phyloP scores from a whole-genome alignment of 30 jellyfish, hydroid and myxozoan species.

The Clytia hemisphaerica region DNA sequence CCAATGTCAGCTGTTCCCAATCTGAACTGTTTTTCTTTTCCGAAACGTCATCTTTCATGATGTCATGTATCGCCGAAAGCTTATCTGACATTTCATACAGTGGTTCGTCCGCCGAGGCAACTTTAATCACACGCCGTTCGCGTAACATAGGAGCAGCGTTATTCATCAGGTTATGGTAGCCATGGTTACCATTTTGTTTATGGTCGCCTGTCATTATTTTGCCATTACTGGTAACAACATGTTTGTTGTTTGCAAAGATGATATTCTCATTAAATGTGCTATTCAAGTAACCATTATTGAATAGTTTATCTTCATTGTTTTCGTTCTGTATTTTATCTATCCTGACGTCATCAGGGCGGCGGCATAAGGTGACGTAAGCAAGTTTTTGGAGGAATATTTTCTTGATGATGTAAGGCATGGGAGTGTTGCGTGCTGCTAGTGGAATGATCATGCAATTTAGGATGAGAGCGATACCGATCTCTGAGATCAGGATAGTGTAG shows the following conservation, averaged over 20 bases:
- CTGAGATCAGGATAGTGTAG: conserved; percentile 56
- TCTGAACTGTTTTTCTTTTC: neutral
- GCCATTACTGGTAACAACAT: too few relatives aligned
- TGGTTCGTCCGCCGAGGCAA: too few relatives aligned
- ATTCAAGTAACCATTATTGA: neutral
- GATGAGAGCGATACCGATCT: conserved; percentile 60
- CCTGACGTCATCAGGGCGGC: too few relatives aligned
- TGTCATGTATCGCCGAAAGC: neutral
- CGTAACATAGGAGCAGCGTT: too few relatives aligned
- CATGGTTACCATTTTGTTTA: too few relatives aligned
- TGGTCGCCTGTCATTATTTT: too few relatives aligned
- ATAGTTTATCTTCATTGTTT: too few relatives aligned
- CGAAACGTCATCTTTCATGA: neutral
- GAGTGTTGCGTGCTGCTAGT: conserved; percentile 47
- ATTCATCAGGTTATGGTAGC: too few relatives aligned
- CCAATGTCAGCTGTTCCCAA: conserved; percentile 8
- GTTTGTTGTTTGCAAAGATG: neutral
- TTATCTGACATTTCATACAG: neutral
- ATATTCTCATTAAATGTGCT: neutral
- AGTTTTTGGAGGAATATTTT: conserved; percentile 33
- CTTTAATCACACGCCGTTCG: too few relatives aligned
- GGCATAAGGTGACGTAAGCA: conserved; percentile 10
- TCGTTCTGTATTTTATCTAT: too few relatives aligned
- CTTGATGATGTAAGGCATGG: conserved; percentile 46
- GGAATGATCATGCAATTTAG: conserved; percentile 64